phyloP scores from a whole-genome alignment of 2,113 vertebrate species.

The Mustelus asterias region DNA sequence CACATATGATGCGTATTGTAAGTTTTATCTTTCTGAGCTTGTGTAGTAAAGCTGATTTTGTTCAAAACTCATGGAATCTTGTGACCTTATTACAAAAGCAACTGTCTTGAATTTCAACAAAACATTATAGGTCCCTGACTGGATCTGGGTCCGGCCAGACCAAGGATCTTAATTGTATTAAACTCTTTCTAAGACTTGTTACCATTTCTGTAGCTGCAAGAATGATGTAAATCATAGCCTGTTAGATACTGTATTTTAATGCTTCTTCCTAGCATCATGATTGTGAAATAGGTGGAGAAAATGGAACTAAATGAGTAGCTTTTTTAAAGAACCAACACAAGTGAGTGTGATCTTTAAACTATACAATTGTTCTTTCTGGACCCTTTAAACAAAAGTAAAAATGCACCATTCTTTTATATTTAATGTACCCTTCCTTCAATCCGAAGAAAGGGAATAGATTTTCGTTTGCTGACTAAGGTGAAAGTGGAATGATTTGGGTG shows the following conservation, averaged over 20 bases:
- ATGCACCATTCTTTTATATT: neutral
- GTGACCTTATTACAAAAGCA: no score
- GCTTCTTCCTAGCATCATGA: neutral
- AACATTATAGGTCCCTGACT: no score
- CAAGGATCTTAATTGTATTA: neutral
- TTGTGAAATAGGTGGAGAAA: neutral
- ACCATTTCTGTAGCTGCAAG: neutral
- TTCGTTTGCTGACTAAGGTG: neutral
- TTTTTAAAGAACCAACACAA: neutral
- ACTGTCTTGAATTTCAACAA: no score
- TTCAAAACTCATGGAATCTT: no score
- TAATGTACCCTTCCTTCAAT: neutral
- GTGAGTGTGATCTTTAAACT: neutral
- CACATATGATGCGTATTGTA: no score
- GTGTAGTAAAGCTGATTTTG: no score
- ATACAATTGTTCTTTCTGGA: neutral
- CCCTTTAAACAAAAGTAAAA: neutral
- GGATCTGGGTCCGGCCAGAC: no score
- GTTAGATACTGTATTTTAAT: neutral
- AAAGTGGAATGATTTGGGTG: neutral
- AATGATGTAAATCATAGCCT: neutral
- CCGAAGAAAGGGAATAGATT: neutral
- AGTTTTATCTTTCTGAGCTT: no score
- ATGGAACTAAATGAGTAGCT: neutral
- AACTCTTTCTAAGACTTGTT: neutral